Evolutionary conservation across 2,888 invertebrate species (phyloP).

Genomic region (Petrolisthes manimaculis): DNA sequence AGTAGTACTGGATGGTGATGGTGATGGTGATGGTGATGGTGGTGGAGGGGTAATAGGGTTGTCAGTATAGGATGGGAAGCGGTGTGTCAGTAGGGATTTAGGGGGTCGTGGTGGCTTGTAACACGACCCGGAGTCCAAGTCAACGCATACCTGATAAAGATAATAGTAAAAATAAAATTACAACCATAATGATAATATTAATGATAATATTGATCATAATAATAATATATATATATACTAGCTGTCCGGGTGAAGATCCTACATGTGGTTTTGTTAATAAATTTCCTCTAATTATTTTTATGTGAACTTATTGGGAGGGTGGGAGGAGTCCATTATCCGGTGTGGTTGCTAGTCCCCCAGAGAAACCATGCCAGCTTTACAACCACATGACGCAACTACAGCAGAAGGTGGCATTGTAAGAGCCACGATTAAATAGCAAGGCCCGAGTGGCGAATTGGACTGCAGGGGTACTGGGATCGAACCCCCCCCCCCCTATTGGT

Average conservation of each 20-base stretch:
- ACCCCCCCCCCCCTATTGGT: too few species aligned
- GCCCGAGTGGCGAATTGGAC: too few species aligned
- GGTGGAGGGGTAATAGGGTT: not conserved
- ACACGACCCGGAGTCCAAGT: constrained; percentile 53
- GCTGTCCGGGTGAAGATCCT: not conserved
- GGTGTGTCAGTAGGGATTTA: constrained; percentile 27
- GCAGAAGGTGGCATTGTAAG: too few species aligned
- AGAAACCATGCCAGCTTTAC: too few species aligned
- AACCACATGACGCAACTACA: too few species aligned
- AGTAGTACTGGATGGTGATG: not conserved
- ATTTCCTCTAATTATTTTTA: too few species aligned
- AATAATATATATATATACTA: constrained; percentile 1
- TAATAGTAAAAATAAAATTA: not conserved
- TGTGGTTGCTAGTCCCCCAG: not conserved
- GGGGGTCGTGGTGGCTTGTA: constrained; percentile 61
- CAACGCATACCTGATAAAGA: constrained; percentile 53
- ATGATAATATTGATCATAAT: not conserved
- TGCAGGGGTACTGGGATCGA: too few species aligned
- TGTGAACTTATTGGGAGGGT: too few species aligned
- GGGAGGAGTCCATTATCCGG: too few species aligned
- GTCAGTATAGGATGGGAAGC: not conserved
- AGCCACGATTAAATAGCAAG: too few species aligned
- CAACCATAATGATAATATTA: not conserved
- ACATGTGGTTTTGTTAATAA: too few species aligned
- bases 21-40: not conserved